phyloP scores from a whole-genome alignment of 2,113 vertebrate species.

The Oxygymnocypris stewartii region DNA sequence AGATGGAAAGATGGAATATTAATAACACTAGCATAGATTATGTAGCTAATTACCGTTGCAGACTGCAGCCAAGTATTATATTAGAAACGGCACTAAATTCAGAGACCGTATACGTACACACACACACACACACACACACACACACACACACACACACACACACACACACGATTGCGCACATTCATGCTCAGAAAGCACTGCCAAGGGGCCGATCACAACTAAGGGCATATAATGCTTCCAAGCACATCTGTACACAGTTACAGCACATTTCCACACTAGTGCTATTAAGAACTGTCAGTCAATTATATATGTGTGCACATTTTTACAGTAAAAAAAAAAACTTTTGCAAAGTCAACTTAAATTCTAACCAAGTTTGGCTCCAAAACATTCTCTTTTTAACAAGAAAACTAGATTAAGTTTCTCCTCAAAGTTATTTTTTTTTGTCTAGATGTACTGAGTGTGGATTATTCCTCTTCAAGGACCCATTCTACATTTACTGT shows the following conservation, averaged over 20 bases:
- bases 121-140: too few relatives aligned
- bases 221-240: slow-evolving; percentile 19
- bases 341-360: slow-evolving; percentile 40
- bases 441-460: background rate
- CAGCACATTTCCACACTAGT: slow-evolving; percentile 34
- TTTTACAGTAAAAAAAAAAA: slow-evolving; percentile 10
- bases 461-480: slow-evolving; percentile 9
- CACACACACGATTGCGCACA: slow-evolving; percentile 1
- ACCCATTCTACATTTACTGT: slow-evolving; percentile 8
- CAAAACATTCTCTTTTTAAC: slow-evolving; percentile 2
- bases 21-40: slow-evolving; percentile 41
- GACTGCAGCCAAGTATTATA: slow-evolving; percentile 25
- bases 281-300: slow-evolving; percentile 27
- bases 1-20: slow-evolving; percentile 42
- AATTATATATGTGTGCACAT: background rate
- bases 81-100: slow-evolving; percentile 33
- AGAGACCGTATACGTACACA: background rate
- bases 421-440: background rate
- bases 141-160: background rate
- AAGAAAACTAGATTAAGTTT: slow-evolving; percentile 44
- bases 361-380: slow-evolving; percentile 10
- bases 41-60: slow-evolving; percentile 27
- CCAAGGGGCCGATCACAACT: slow-evolving; percentile 7
- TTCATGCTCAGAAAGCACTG: slow-evolving; percentile 13
- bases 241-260: slow-evolving; percentile 41